Evolutionary conservation across 1,140 invertebrate genomes (phyloP).

Genomic region (Macrosteles quadrilineatus): DNA sequence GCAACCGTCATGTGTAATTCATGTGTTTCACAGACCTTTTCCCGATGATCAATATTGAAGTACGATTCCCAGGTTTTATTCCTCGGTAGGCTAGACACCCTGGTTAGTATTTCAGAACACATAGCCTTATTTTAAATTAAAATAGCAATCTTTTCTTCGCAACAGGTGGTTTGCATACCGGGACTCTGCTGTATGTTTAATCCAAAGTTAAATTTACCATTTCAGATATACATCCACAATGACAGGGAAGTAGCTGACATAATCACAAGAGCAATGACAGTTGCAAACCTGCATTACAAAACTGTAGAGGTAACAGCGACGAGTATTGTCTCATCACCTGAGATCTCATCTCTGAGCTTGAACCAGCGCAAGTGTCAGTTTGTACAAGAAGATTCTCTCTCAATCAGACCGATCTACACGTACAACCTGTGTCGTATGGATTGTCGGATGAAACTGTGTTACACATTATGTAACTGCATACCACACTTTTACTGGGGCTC

Average conservation of each 20-base stretch:
- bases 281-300: conserved; percentile 50
- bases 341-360: conserved; percentile 52
- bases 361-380: conserved; percentile 65
- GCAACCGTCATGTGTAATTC: no score
- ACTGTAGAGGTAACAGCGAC: conserved; percentile 49
- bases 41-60: no score
- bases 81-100: no score
- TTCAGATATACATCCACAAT: conserved; percentile 59
- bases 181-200: no score
- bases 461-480: conserved; percentile 61
- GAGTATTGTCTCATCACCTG: conserved; percentile 50
- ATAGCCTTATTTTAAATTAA: no score
- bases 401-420: conserved; percentile 62
- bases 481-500: conserved; percentile 62
- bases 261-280: conserved; percentile 54
- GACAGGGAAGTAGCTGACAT: conserved; percentile 60
- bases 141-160: no score
- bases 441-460: conserved; percentile 59
- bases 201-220: no score
- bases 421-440: conserved; percentile 66
- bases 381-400: conserved; percentile 60
- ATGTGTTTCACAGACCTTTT: no score
- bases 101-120: no score
- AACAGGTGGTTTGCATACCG: no score
- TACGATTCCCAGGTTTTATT: no score